A percentile compares a stretch with the other conserved stretches of the same genome.
phyloP scores from a whole-genome alignment of 2,797 vertebrate species.

The Glyptemys insculpta region DNA sequence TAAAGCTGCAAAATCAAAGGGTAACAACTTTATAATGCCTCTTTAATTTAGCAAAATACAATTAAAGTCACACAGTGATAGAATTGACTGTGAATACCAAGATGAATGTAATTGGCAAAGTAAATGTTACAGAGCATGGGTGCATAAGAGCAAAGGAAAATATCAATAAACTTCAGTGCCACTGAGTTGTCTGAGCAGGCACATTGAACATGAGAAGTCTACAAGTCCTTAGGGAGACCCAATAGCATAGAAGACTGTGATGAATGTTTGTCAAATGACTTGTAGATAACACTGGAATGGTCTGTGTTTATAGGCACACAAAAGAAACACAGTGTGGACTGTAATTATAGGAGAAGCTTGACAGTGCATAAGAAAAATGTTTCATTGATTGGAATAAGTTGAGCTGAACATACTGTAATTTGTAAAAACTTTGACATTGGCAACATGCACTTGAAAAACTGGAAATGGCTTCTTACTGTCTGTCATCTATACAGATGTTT shows the following conservation, averaged over 20 bases:
- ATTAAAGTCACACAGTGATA: conserved; percentile 82
- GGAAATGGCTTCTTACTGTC: background rate
- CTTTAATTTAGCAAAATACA: conserved; percentile 84
- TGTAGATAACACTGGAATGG: conserved; percentile 16
- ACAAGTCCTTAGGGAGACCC: background rate
- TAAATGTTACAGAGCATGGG: conserved; percentile 73
- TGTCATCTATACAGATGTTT: background rate
- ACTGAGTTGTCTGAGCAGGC: conserved; percentile 41
- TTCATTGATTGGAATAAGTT: conserved; percentile 59
- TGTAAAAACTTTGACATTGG: background rate
- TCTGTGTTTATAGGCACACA: conserved; percentile 28
- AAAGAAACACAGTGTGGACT: conserved; percentile 14
- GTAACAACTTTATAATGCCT: conserved; percentile 85
- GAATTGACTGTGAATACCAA: conserved; percentile 80
- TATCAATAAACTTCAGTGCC: conserved; percentile 59
- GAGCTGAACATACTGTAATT: conserved; percentile 29
- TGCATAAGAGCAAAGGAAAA: conserved; percentile 70
- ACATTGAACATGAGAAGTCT: conserved; percentile 10
- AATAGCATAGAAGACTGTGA: conserved; percentile 21
- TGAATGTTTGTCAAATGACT: conserved; percentile 43
- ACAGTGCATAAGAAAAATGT: conserved; percentile 41
- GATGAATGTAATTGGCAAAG: conserved; percentile 77
- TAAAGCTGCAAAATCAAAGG: conserved; percentile 84
- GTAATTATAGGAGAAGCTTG: conserved; percentile 35
- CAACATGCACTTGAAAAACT: conserved; percentile 11